Evolutionary conservation across 2,113 vertebrate genomes (phyloP), one percentile per base, ranked within the genome.

Genomic region (Centropristis striata): DNA sequence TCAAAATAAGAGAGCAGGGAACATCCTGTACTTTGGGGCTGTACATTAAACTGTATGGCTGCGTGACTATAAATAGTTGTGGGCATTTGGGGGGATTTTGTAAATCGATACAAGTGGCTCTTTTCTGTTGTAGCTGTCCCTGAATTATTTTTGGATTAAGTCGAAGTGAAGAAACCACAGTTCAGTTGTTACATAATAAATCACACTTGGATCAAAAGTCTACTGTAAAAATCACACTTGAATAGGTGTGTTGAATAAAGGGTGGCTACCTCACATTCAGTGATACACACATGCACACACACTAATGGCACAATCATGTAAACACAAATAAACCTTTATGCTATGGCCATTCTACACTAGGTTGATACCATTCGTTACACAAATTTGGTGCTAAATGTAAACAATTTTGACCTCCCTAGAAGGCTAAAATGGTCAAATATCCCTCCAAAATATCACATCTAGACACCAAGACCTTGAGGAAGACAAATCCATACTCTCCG

Each of bases 1-100:
- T 75, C 55, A 88, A 78, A 80, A 84, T 61, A 63, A 51, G 57
- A 61, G 11, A 54, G 44, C 15, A 4, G 37, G 28, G 72, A 61
- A 72, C 55, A 72, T 28, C 37, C 28, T 75, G 67, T 49, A 49
- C 18, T 65, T 61, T 61, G 71, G 71, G 63, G 61, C 23, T 67
- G 8, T 73, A 59, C 67, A 59, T 78, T 3, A 12, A 79, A 76
- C 46, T 58, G 13, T 65, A 51, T 39, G 23, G 21, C 69, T 63
- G 20, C 54, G 41, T 63, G 21, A 18, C 37, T 46, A 12, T 41
- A 44, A 21, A 44, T n/a, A 4, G 36, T 64, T 16, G 18, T 41
- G 12, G 23, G 50, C 13, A 50, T 80, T 66, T 42, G 16, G 42
- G 15, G 42, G 54, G 46, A 32, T 68, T 76, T 51, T 59, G 16